Conservation (phyloP, 2,888 invertebrate genomes). For the Drosophila robusta region DNA sequence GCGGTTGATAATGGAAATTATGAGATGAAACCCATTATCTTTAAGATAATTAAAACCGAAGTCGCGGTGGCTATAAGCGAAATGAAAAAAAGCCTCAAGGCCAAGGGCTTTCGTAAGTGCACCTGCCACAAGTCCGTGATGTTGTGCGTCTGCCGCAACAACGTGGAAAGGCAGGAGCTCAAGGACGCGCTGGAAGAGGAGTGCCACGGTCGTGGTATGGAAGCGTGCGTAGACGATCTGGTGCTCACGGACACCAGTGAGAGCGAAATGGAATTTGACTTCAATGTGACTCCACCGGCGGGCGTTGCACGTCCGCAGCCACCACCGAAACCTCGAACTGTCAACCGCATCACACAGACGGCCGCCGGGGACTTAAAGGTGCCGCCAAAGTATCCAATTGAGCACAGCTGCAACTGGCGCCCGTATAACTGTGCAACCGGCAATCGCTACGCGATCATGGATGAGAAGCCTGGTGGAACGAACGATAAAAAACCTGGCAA, state of each 20-base stretch:
- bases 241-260: constrained; percentile 82
- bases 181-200: constrained; percentile 86
- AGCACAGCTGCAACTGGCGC: constrained; percentile 55
- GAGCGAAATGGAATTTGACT: constrained; percentile 88
- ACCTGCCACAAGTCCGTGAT: constrained; percentile 86
- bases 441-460: constrained; percentile 51
- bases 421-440: constrained; percentile 69
- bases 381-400: constrained; percentile 54
- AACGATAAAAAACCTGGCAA: too few relatives aligned
- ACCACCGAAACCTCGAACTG: background rate
- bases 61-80: constrained; percentile 85
- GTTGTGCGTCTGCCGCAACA: constrained; percentile 78
- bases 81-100: constrained; percentile 86
- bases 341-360: constrained; percentile 88
- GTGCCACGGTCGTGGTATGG: constrained; percentile 61
- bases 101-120: constrained; percentile 86
- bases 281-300: constrained; percentile 89
- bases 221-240: constrained; percentile 68
- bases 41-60: constrained; percentile 88
- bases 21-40: constrained; percentile 87
- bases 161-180: constrained; percentile 84
- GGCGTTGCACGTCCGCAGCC: constrained; percentile 61
- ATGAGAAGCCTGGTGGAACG: background rate
- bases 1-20: constrained; percentile 87
- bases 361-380: constrained; percentile 84